Evolutionary conservation across 2,888 invertebrate species (phyloP).

Genomic region (Ellobium chinense): DNA sequence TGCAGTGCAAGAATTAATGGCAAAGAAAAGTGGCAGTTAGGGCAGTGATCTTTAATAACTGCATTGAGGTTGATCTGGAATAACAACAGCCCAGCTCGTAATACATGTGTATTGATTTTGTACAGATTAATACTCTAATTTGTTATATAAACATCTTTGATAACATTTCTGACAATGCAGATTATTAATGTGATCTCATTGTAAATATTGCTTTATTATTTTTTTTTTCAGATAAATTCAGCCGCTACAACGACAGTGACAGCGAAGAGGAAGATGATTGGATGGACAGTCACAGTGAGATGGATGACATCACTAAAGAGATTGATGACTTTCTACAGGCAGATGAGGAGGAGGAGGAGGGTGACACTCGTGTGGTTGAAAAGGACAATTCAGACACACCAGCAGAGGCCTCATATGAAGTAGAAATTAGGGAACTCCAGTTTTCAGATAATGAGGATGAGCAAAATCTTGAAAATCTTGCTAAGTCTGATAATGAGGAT

Average conservation of each 20-base stretch:
- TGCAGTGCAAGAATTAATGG: no score
- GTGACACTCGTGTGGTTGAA: not conserved
- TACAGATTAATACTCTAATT: no score
- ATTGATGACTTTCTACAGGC: conserved; percentile 19
- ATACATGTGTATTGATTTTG: no score
- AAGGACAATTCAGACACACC: conserved; percentile 1
- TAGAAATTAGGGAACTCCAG: conserved; percentile 27
- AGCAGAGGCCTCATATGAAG: conserved; percentile 26
- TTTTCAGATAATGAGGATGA: conserved; percentile 38
- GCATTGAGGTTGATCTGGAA: no score
- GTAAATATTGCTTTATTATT: conserved; percentile 40
- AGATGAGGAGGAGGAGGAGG: conserved; percentile 13
- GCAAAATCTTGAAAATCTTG: not conserved
- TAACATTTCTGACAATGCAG: no score
- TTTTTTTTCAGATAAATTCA: conserved; percentile 67
- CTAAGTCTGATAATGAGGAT: not conserved
- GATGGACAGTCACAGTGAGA: conserved; percentile 32
- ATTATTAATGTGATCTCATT: no score
- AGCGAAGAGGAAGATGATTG: conserved; percentile 56
- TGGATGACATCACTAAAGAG: conserved; percentile 21
- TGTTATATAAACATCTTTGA: no score
- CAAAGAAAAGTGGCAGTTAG: no score
- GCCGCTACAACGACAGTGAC: conserved; percentile 60
- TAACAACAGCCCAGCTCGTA: no score
- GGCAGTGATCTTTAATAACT: no score